Base-by-base conservation (phyloP, 2,113 vertebrate genomes). In the Ciconia boyciana region DNA sequence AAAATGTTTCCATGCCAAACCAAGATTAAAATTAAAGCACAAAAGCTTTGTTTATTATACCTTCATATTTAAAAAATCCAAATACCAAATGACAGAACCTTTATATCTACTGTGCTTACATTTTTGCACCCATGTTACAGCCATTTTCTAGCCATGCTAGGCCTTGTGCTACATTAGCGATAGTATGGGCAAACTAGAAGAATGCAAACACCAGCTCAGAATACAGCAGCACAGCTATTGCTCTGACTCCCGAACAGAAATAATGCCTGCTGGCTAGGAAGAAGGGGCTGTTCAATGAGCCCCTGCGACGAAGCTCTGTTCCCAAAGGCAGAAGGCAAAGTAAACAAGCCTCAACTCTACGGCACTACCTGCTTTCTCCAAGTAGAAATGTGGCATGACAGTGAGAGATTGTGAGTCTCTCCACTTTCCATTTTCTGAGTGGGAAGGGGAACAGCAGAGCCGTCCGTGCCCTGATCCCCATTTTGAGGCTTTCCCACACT, bases 131-230 rank as follows among this genome's bases (percentile, higher is more conserved):
- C 34, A 12, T 0, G 0, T 31, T 60, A n/a, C 12, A 55, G 51
- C 24, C 24, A 20, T 5, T 49, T n/a, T 20, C 49, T 26, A 29
- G 44, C 29, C 32, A 3, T 11, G 4, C 46, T 20, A 41, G 36
- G 43, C 48, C 25, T 41, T 51, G 51, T 0, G 0, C 57, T 57
- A 41, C 20, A 0, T 48, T 10, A 82, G 29, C 1, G 2, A 19
- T 22, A 28, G 34, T 6, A 34, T 3, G 26, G 28, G 28, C 32
- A 34, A 55, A 20, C 4, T 1, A 78, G 58, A 66, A 31, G 32
- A 51, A 49, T 2, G 24, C 16, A 26, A 61, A 55, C 1, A 2
- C 46, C 51, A 41, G 28, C 66, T 60, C 39, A 18, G 60, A 48
- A 8, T 8, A n/a, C n/a, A 24, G 14, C 28, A 44, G 34, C 61